Evolutionary conservation across 2,797 vertebrate species (phyloP).

Genomic region (Tangara arthus): DNA sequence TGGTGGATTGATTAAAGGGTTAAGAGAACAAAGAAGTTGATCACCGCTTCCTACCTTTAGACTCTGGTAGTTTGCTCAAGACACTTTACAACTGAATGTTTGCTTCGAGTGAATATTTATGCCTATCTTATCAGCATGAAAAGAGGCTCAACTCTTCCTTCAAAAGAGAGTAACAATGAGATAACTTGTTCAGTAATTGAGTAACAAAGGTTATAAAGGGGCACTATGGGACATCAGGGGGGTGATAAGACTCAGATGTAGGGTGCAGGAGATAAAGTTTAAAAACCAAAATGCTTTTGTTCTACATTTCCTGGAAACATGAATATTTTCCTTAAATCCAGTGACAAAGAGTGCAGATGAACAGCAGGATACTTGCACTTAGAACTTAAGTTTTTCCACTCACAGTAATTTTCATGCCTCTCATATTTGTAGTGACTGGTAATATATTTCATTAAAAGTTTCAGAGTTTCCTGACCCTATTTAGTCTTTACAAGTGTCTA

Average conservation of each 20-base stretch:
- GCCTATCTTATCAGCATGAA: conserved; percentile 77
- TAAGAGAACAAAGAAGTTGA: conserved; percentile 24
- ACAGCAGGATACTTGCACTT: neutral
- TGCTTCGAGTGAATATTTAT: conserved; percentile 68
- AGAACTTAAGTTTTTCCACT: neutral
- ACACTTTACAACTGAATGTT: conserved; percentile 60
- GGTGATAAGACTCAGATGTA: conserved; percentile 61
- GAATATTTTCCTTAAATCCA: neutral
- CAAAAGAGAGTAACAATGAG: conserved; percentile 58
- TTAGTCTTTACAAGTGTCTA: neutral
- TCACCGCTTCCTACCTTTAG: conserved; percentile 43
- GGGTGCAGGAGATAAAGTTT: conserved; percentile 28
- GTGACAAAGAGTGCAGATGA: neutral
- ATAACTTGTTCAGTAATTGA: conserved; percentile 57
- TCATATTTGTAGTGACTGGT: neutral
- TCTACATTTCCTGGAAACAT: conserved; percentile 9
- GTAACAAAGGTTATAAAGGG: conserved; percentile 66
- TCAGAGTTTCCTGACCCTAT: neutral
- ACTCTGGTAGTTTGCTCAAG: conserved; percentile 55
- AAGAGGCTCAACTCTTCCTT: conserved; percentile 73
- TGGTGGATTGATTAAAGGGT: conserved; percentile 42
- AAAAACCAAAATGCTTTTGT: conserved; percentile 28
- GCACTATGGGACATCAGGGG: conserved; percentile 47
- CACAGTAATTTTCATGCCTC: neutral
- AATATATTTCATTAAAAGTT: neutral